Evolutionary conservation across 2,797 vertebrate species (phyloP).

Genomic region (Cyclura pinguis): DNA sequence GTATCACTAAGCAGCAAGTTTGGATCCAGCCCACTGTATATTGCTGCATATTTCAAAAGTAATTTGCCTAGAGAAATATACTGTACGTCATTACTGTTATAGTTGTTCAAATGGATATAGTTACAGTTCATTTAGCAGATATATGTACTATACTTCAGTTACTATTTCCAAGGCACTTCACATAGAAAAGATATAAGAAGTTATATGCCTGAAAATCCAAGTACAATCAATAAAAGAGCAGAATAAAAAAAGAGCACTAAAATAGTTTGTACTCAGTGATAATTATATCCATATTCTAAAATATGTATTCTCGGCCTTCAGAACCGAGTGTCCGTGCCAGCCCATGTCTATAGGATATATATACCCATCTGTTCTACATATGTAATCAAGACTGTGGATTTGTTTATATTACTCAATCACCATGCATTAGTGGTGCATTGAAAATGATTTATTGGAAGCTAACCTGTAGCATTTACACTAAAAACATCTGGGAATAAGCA

Average conservation of each 20-base stretch:
- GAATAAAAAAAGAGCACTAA: background rate
- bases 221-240: background rate
- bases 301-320: background rate
- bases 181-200: background rate
- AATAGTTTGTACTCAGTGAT: background rate
- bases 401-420: background rate
- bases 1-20: background rate
- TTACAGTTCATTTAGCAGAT: background rate
- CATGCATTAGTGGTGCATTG: slow-evolving; percentile 2
- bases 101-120: background rate
- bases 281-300: background rate
- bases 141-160: background rate
- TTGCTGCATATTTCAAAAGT: slow-evolving; percentile 15
- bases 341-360: background rate
- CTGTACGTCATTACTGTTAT: background rate
- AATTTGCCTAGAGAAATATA: slow-evolving; percentile 1
- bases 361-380: background rate
- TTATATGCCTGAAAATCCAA: background rate
- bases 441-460: slow-evolving; percentile 5
- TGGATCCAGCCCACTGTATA: background rate
- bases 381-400: background rate
- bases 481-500: background rate
- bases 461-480: background rate
- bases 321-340: background rate
- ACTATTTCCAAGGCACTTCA: background rate